Base-by-base conservation (phyloP, 2,797 vertebrate species). In the Hippoglossus hippoglossus region DNA sequence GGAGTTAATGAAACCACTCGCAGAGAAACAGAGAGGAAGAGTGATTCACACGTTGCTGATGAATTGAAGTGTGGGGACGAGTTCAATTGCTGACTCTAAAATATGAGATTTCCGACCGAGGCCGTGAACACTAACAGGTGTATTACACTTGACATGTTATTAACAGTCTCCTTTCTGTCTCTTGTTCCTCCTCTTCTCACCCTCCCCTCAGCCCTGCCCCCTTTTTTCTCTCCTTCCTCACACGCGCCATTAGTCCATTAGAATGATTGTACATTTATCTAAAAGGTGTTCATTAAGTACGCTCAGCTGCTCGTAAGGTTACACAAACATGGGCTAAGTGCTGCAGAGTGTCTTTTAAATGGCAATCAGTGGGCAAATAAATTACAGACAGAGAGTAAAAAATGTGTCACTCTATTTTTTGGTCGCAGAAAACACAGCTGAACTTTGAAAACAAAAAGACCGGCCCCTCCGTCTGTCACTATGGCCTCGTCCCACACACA, bases 61-160 rank as follows among this genome's bases (percentile, higher is more conserved):
- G 82, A 84, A 88, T 89, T 82, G 77, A 85, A 91, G 85, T 75
- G 82, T 68, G 59, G 73, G 61, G 56, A 80, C 70, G 71, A 79
- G 82, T 84, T 91, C 83, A 87, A 87, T 79, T 83, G 81, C 61
- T 15, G 82, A 64, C 59, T 79, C 76, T 87, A 67, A 85, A 89
- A 83, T 86, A 81, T 81, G 67, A 78, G 79, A 65, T 85, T 85
- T 82, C 15, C 10, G 25, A 86, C 83, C 82, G 83, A 82, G 68
- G 79, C 63, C 77, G 77, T 84, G 54, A 74, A 84, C 82, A 66
- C 60, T 44, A 25, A 63, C 16, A 5, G 59, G 46, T 13, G 25
- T 79, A 84, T 84, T 79, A 77, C 63, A 82, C 82, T 81, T 86
- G 85, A 81, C 88, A 80, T 49, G 67, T 75, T 77, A 84, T 85